Percentiles rank a stretch among this genome's conserved stretches.
These are phyloP conservation scores for Charadrius vociferus DNA, from an alignment of 2,113 vertebrate species.

Conservation along the genomic window DNA sequence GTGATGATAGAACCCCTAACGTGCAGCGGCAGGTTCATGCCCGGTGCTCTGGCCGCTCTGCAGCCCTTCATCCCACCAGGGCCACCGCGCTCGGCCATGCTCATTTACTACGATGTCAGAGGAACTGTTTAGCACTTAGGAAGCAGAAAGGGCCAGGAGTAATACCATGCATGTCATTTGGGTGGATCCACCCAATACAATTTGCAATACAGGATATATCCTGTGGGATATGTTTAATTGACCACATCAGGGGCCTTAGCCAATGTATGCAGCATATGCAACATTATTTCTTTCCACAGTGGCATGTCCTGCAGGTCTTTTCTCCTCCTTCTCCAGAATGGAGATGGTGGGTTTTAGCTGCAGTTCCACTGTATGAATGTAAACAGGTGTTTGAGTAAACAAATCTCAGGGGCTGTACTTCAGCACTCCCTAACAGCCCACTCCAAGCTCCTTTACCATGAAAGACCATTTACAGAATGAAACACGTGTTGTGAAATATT, in stretches of 20 bases:
- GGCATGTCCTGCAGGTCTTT: not conserved
- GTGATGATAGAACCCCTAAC: not conserved
- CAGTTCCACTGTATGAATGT: conserved; percentile 19
- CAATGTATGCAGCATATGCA: not conserved
- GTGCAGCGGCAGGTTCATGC: not conserved
- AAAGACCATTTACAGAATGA: conserved; percentile 43
- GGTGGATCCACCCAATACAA: not conserved
- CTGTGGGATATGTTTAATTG: not conserved
- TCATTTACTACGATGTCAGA: not conserved
- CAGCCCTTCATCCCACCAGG: not conserved
- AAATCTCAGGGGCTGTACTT: conserved; percentile 12
- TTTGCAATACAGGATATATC: not conserved
- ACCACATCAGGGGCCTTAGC: not conserved
- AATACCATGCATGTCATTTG: not conserved
- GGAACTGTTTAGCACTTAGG: not conserved
- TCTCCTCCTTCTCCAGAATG: not conserved
- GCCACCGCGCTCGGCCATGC: fast-evolving
- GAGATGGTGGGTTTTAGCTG: not conserved
- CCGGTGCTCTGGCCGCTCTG: not conserved
- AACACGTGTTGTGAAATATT: conserved; percentile 61
- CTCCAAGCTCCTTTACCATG: conserved; percentile 29
- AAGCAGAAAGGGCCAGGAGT: not conserved
- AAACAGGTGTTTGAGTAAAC: not conserved
- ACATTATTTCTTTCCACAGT: not conserved
- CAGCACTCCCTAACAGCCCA: not conserved